Conservation (phyloP, 1,140 invertebrate genomes). For the Tigriopus japonicus region DNA sequence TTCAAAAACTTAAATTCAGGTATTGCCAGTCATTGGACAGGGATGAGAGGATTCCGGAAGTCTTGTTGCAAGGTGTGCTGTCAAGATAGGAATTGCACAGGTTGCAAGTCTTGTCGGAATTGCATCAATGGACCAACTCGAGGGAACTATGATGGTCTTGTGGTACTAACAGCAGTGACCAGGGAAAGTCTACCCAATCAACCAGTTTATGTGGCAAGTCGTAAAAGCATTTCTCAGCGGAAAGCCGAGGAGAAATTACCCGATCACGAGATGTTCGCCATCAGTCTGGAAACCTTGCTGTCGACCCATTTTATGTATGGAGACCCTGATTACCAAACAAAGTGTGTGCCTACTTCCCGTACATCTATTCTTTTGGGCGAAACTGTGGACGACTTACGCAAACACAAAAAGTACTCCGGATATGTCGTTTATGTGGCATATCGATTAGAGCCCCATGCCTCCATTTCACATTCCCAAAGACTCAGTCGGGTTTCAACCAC, state of each 20-base stretch:
- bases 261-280: constrained; percentile 1
- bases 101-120: not conserved
- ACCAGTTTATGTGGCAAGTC: not conserved
- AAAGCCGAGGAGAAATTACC: not conserved
- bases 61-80: constrained; percentile 1
- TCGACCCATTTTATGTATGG: not conserved
- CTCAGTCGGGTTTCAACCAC: not conserved
- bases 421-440: constrained; percentile 4
- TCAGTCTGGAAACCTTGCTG: not conserved
- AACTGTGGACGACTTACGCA: not conserved
- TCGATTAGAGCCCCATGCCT: not conserved
- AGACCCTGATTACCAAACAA: not conserved
- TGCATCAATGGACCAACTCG: not conserved
- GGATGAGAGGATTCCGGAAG: not conserved
- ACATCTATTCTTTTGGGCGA: not conserved
- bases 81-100: not conserved
- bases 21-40: not conserved
- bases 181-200: not conserved
- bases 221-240: not conserved
- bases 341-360: not conserved
- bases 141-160: not conserved
- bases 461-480: not conserved
- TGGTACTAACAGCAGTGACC: not conserved
- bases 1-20: not conserved
- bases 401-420: not conserved